Conservation (phyloP, 2,888 invertebrate genomes). For the Crossocerus cetratus region DNA sequence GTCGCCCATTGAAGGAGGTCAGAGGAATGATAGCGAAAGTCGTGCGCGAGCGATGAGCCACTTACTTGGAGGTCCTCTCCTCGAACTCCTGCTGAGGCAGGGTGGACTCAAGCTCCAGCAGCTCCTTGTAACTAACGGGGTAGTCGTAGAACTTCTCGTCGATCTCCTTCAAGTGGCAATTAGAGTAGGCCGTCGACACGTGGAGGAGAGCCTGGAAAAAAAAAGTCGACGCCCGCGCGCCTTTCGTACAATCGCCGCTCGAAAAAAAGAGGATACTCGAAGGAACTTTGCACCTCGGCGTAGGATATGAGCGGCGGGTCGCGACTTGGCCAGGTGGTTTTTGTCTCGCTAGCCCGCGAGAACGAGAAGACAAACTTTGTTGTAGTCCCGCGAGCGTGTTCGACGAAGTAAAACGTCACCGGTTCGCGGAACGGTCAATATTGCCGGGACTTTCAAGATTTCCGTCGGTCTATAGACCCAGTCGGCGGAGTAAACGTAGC, state of each 20-base stretch:
- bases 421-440: conserved; percentile 1
- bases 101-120: conserved; percentile 77
- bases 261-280: no score
- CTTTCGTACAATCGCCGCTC: no score
- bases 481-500: background rate
- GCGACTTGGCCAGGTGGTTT: no score
- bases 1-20: background rate
- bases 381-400: background rate
- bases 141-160: conserved; percentile 82
- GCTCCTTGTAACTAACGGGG: conserved; percentile 78
- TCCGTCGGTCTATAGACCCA: conserved; percentile 8
- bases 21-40: background rate
- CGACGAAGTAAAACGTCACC: background rate
- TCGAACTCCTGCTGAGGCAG: conserved; percentile 78
- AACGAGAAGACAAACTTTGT: no score
- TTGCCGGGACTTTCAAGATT: background rate
- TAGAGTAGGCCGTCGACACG: conserved; percentile 76
- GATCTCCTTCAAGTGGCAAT: conserved; percentile 79
- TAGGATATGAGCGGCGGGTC: no score
- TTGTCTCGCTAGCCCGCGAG: no score
- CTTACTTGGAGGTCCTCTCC: conserved; percentile 79
- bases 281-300: no score
- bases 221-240: no score
- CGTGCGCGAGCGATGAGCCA: conserved; percentile 20
- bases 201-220: conserved; percentile 72